Base-by-base conservation (phyloP, 1,140 invertebrate species). In the Pseudomyrmex flavicornis region DNA sequence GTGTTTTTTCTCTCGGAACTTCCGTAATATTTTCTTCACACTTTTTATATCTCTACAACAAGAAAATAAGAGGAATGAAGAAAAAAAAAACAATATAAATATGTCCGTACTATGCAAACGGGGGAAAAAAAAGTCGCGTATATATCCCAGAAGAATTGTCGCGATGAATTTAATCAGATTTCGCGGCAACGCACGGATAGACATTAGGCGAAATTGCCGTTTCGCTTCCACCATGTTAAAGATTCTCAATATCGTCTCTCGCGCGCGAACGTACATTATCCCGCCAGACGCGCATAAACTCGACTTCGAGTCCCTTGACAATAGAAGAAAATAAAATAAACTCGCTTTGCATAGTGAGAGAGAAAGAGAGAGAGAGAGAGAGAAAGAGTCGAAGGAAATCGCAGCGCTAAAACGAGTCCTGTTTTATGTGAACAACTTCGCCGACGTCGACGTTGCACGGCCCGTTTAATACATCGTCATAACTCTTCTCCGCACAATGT, bases 391-490 rank as follows among this genome's bases (percentile, higher is more conserved):
- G 13, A 10, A 3, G 65, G 13, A 20, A 77, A 22, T 70, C 66
- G 22, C 66, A 12, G 50, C 15, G 13, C 4, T 68, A 22, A 56
- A 69, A 69, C 63, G n/a, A 48, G 52, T 79, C 15, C 2, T 1
- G 44, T 69, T 79, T 77, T 54, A 77, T 20, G 12, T 8, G 65
- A 79, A 26, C 52, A 69, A 79, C 35, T 79, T 69, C 1, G 48
- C 35, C 65, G 20, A 12, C 75, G 13, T n/a, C 61, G 50, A 48
- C 13, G 20, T 1, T 63, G 8, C 56, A 22, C 46, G 50, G 35
- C 9, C 26, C 7, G 58, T 73, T 73, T 74, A 63, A 82, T 75
- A 75, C 69, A 82, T 63, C 56, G 68, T 61, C 79, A 54, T 82
- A 73, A 82, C 13, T 63, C 48, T 12, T n/a, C 17, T 65, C 7